These are phyloP conservation scores for Athalia cordata DNA, from an alignment of 2,888 invertebrate genomes.

Conservation along the genomic window DNA sequence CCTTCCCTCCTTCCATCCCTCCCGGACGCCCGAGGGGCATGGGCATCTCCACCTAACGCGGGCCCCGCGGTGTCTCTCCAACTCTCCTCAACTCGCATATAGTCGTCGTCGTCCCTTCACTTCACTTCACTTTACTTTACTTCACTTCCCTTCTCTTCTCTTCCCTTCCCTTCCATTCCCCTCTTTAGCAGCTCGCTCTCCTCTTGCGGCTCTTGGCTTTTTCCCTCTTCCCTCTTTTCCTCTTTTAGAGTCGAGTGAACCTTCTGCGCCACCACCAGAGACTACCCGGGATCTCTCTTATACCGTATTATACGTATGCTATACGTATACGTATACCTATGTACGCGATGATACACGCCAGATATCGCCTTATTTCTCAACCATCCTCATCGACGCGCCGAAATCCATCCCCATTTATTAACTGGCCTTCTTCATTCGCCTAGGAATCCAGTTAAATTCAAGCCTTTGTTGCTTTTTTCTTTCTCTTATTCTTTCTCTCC, in stretches of 20 bases:
- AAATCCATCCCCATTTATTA: too few relatives aligned
- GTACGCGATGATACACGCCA: too few relatives aligned
- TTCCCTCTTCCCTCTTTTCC: background rate
- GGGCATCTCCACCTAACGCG: conserved; percentile 16
- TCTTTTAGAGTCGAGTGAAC: background rate
- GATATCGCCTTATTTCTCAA: too few relatives aligned
- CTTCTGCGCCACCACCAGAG: too few relatives aligned
- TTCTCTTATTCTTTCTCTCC: too few relatives aligned
- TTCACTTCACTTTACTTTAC: background rate
- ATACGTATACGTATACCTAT: too few relatives aligned
- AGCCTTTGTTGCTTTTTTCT: too few relatives aligned
- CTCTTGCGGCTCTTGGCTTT: conserved; percentile 20
- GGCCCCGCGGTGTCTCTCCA: conserved; percentile 19
- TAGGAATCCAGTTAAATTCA: too few relatives aligned
- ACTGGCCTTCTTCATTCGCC: too few relatives aligned
- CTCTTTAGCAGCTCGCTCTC: background rate
- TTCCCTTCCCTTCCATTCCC: background rate
- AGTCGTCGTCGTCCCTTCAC: background rate
- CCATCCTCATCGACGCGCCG: too few relatives aligned
- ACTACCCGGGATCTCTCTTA: too few relatives aligned
- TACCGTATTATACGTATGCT: too few relatives aligned
- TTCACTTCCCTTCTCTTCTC: background rate
- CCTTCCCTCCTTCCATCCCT: background rate
- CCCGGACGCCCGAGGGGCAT: background rate
- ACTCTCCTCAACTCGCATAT: background rate